A percentile compares a stretch with the other conserved stretches of the same genome.
These are phyloP conservation scores for Eristalis pertinax DNA, from an alignment of 2,888 invertebrate genomes.

Conservation along the genomic window DNA sequence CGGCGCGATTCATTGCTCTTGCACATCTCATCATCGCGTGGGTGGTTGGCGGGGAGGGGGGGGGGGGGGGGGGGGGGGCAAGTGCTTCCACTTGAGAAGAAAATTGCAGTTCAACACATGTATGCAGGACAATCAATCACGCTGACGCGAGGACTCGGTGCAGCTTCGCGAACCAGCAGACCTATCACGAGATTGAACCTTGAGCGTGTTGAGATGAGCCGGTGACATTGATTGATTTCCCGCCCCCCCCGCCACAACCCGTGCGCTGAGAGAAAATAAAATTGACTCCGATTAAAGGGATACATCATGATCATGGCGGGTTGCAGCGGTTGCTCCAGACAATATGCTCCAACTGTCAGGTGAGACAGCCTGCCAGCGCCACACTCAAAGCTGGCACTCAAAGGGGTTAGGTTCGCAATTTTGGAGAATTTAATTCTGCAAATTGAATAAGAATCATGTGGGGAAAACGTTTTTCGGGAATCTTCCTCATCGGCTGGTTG, in stretches of 20 bases:
- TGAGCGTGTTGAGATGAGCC: background rate
- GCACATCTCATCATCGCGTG: conserved; percentile 38
- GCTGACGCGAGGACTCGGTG: background rate
- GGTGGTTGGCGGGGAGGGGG: background rate
- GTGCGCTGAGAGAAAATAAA: background rate
- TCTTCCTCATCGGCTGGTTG: background rate
- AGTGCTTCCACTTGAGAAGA: background rate
- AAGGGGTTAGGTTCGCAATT: background rate
- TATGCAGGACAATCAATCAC: conserved; percentile 59
- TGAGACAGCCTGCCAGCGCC: no score
- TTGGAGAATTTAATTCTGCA: background rate
- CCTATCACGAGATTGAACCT: conserved; percentile 20
- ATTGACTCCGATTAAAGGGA: conserved; percentile 48
- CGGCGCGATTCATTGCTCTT: conserved; percentile 35
- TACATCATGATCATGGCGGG: conserved; percentile 17
- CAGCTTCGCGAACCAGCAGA: conserved; percentile 7
- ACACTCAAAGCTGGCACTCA: no score
- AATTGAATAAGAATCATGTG: conserved; percentile 11
- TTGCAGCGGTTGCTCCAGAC: background rate
- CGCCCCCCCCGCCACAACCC: background rate
- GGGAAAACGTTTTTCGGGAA: background rate
- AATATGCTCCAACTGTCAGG: no score
- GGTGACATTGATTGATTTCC: conserved; percentile 48
- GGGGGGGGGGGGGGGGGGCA: background rate
- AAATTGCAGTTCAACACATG: conserved; percentile 52